phyloP scores from a whole-genome alignment of 2,888 invertebrate species.

The Steinernema carpocapsae region DNA sequence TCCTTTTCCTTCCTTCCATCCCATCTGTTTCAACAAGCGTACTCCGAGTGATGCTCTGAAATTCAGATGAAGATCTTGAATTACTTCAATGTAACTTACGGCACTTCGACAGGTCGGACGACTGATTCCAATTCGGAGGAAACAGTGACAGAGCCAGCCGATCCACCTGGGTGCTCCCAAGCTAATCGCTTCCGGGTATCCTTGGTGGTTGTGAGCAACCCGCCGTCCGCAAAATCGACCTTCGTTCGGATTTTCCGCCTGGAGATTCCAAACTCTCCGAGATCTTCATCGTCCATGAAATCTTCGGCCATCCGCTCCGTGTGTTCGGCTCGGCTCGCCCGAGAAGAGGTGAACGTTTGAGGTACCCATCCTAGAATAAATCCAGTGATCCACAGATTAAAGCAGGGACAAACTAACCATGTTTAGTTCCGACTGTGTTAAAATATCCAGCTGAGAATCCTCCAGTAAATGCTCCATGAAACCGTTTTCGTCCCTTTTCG shows the following conservation, averaged over 20 bases:
- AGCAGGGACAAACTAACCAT: conserved; percentile 72
- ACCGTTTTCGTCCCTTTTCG: conserved; percentile 84
- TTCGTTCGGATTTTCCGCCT: conserved; percentile 83
- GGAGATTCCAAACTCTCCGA: conserved; percentile 91
- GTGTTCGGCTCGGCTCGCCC: conserved; percentile 76
- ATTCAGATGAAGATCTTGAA: conserved; percentile 12
- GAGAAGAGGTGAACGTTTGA: conserved; percentile 85
- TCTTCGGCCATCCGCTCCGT: conserved; percentile 80
- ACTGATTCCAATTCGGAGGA: conserved; percentile 53
- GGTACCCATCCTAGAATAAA: conserved; percentile 82
- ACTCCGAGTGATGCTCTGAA: conserved; percentile 85
- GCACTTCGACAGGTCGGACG: conserved; percentile 53
- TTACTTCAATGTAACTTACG: neutral
- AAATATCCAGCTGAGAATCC: conserved; percentile 97
- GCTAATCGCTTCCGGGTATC: conserved; percentile 48
- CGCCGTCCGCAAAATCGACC: conserved; percentile 75
- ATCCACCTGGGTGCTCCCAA: conserved; percentile 56
- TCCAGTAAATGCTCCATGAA: conserved; percentile 98
- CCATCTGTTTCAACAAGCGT: conserved; percentile 84
- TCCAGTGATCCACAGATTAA: conserved; percentile 34
- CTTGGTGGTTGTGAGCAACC: neutral
- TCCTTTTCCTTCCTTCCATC: conserved; percentile 89
- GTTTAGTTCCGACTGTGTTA: conserved; percentile 91
- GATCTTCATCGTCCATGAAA: conserved; percentile 98
- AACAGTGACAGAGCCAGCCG: conserved; percentile 44